Percentiles rank a stretch among this genome's conserved stretches.
phyloP scores from a whole-genome alignment of 2,797 vertebrate genomes.

The Capromys pilorides region DNA sequence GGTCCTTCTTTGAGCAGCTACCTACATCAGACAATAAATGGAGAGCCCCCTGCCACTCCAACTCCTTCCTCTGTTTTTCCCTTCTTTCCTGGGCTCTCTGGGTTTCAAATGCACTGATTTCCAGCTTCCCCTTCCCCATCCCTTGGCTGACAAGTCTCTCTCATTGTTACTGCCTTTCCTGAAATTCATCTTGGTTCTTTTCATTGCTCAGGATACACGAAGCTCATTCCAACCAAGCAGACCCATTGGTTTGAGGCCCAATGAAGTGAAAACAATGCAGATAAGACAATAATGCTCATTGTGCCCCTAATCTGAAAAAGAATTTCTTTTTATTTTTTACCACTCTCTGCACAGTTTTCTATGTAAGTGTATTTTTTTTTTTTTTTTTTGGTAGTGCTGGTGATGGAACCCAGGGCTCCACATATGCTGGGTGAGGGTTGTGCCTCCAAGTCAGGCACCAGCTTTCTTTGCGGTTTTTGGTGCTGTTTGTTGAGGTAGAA shows the following conservation, averaged over 20 bases:
- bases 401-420: too few relatives aligned
- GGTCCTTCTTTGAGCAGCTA: not conserved
- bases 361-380: too few relatives aligned
- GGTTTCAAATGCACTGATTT: not conserved
- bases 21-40: slow-evolving; percentile 26
- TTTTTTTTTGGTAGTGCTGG: too few relatives aligned
- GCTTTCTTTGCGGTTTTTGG: not conserved
- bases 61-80: not conserved
- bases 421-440: too few relatives aligned
- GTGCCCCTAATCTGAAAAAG: not conserved
- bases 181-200: not conserved
- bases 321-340: not conserved
- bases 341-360: not conserved
- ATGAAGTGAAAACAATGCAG: not conserved
- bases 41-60: not conserved
- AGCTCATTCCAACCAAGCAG: not conserved
- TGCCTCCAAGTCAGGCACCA: too few relatives aligned
- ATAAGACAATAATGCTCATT: not conserved
- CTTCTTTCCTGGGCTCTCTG: not conserved
- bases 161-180: not conserved
- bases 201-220: not conserved
- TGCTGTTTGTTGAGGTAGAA: not conserved
- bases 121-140: not conserved
- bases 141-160: not conserved
- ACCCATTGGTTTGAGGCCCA: not conserved